These are phyloP conservation scores for Scaptomyza montana DNA, from an alignment of 1,140 invertebrate genomes.

Conservation along the genomic window DNA sequence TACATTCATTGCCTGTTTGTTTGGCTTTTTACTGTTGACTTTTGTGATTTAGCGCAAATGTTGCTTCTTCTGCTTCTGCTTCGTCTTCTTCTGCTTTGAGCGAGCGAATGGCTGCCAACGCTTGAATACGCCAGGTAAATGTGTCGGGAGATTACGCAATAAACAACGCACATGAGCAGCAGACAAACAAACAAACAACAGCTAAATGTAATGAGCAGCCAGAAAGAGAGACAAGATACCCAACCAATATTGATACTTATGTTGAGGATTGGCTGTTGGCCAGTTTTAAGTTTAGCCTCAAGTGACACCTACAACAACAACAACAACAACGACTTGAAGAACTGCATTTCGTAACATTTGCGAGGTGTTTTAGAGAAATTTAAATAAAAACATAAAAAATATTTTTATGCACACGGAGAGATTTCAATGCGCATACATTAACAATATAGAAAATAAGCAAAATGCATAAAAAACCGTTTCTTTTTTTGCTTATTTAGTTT, in stretches of 20 bases:
- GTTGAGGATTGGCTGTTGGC: conserved; percentile 54
- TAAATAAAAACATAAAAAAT: conserved; percentile 7
- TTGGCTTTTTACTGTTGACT: conserved; percentile 70
- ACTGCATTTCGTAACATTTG: conserved; percentile 61
- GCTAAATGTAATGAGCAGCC: conserved; percentile 72
- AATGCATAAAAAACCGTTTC: conserved; percentile 74
- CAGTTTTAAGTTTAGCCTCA: conserved; percentile 16
- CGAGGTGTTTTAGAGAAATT: conserved; percentile 29
- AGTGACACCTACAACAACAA: conserved; percentile 32
- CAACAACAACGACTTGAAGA: conserved; percentile 54
- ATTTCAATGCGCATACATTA: conserved; percentile 70
- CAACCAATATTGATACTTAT: conserved; percentile 78
- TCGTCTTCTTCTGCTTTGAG: background rate
- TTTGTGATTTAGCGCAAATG: conserved; percentile 54
- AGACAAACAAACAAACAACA: conserved; percentile 27
- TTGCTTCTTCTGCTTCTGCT: conserved; percentile 67
- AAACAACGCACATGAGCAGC: conserved; percentile 73
- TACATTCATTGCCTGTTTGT: conserved; percentile 26
- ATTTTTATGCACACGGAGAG: background rate
- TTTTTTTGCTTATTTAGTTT: conserved; percentile 41
- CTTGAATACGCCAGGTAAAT: conserved; percentile 76
- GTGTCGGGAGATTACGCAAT: conserved; percentile 68
- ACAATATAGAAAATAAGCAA: conserved; percentile 61
- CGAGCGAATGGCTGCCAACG: conserved; percentile 41
- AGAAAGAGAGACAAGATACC: conserved; percentile 34